phyloP scores from a whole-genome alignment of 2,888 invertebrate species.

The Drosophila multiciliata region DNA sequence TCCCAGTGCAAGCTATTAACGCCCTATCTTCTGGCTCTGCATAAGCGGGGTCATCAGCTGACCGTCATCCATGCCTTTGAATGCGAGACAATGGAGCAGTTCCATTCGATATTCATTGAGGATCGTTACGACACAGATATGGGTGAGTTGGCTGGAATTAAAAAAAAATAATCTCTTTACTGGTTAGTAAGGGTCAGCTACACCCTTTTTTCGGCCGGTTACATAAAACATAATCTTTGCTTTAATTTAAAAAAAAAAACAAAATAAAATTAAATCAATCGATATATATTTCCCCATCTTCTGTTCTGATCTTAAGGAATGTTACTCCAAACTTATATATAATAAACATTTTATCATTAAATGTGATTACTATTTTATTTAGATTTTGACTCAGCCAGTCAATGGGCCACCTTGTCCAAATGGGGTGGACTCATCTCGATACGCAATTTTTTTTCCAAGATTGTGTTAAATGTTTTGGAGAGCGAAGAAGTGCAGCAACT shows the following conservation, averaged over 20 bases:
- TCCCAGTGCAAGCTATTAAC: conserved; percentile 77
- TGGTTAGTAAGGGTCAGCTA: background rate
- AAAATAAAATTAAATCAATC: background rate
- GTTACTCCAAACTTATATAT: background rate
- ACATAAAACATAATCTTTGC: background rate
- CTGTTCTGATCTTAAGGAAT: background rate
- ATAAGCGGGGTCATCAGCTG: conserved; percentile 82
- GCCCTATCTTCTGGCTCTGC: conserved; percentile 76
- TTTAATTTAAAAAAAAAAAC: background rate
- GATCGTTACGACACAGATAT: conserved; percentile 15
- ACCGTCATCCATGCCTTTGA: conserved; percentile 79
- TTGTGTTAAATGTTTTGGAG: conserved; percentile 44
- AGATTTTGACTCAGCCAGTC: background rate
- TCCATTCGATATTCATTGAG: conserved; percentile 38
- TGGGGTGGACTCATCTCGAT: conserved; percentile 24
- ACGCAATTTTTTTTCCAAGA: conserved; percentile 19
- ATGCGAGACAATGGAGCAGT: conserved; percentile 25
- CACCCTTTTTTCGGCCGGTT: background rate
- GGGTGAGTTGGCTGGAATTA: conserved; percentile 28
- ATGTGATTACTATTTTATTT: background rate
- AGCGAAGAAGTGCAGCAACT: conserved; percentile 58
- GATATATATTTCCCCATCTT: background rate
- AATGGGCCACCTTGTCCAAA: background rate
- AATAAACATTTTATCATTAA: background rate
- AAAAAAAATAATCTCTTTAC: background rate